phyloP scores from a whole-genome alignment of 2,888 invertebrate species.

The Clepsis dumicolana region DNA sequence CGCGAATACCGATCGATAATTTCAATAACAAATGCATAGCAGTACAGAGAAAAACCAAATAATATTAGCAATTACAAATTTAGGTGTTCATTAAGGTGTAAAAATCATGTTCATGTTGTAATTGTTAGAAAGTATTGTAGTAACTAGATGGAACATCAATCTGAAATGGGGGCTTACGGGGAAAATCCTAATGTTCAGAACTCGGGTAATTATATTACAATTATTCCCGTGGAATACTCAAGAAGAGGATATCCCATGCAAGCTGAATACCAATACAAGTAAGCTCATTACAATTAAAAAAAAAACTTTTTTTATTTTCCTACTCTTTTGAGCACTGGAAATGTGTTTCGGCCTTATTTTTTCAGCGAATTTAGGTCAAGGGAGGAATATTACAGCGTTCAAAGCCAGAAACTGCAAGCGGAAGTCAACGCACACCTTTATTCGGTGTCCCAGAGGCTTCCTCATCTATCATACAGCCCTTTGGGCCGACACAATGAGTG shows the following conservation, averaged over 20 bases:
- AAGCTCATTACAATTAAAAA: conserved; percentile 49
- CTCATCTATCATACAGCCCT: conserved; percentile 82
- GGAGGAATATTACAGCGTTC: conserved; percentile 82
- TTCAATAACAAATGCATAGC: conserved; percentile 49
- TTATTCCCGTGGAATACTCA: conserved; percentile 87
- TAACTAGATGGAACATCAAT: conserved; percentile 76
- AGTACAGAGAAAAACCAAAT: neutral
- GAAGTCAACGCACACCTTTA: conserved; percentile 85
- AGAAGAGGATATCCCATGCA: conserved; percentile 85
- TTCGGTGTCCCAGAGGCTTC: conserved; percentile 87
- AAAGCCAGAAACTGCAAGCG: conserved; percentile 81
- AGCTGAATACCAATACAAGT: conserved; percentile 87
- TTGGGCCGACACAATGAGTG: conserved; percentile 80
- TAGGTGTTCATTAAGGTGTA: neutral
- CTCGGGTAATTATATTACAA: conserved; percentile 85
- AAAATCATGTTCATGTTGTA: conserved; percentile 3
- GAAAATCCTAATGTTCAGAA: conserved; percentile 81
- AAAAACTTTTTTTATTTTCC: neutral
- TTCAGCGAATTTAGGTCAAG: conserved; percentile 81
- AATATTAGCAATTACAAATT: neutral
- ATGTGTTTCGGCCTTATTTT: conserved; percentile 40
- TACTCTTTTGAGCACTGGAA: conserved; percentile 4
- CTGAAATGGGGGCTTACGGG: conserved; percentile 81
- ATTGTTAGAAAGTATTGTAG: neutral
- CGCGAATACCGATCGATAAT: conserved; percentile 76